Percentiles rank a stretch among this genome's conserved stretches.
These are phyloP conservation scores for Neoarius graeffei DNA, from an alignment of 2,113 vertebrate genomes.

Conservation along the genomic window DNA sequence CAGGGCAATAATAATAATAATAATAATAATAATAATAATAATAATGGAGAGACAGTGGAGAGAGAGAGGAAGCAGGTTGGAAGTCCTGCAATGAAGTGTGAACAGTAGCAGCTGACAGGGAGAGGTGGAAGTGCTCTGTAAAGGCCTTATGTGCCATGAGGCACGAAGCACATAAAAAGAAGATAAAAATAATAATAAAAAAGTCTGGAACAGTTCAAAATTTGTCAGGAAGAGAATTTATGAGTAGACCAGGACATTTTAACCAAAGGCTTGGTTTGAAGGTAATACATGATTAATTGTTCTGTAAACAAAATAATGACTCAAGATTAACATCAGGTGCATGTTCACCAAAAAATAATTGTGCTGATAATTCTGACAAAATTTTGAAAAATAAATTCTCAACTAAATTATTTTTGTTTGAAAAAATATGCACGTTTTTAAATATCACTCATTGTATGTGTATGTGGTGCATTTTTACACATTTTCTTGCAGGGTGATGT, in stretches of 20 bases:
- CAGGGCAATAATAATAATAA: background rate
- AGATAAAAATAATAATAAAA: background rate
- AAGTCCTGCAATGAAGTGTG: too few relatives aligned
- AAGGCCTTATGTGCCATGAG: too few relatives aligned
- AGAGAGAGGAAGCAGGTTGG: too few relatives aligned
- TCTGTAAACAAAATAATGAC: too few relatives aligned
- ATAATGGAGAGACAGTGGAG: background rate
- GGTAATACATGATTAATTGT: background rate
- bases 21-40: background rate
- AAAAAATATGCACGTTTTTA: background rate
- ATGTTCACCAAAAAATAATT: background rate
- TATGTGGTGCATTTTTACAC: background rate
- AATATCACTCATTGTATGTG: background rate
- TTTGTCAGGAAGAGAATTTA: background rate
- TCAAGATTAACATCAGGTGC: too few relatives aligned
- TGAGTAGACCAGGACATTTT: background rate
- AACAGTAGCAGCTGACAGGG: too few relatives aligned
- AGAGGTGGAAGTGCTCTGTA: too few relatives aligned
- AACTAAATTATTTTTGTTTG: background rate
- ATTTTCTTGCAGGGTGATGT: background rate
- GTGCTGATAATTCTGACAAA: background rate
- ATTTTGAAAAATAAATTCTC: background rate
- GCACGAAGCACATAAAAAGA: too few relatives aligned
- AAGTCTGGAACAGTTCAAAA: background rate
- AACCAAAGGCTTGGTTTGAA: background rate